Evolutionary conservation across 2,113 vertebrate species (phyloP), one percentile per base, ranked within the genome.

Genomic region (Plotosus lineatus): DNA sequence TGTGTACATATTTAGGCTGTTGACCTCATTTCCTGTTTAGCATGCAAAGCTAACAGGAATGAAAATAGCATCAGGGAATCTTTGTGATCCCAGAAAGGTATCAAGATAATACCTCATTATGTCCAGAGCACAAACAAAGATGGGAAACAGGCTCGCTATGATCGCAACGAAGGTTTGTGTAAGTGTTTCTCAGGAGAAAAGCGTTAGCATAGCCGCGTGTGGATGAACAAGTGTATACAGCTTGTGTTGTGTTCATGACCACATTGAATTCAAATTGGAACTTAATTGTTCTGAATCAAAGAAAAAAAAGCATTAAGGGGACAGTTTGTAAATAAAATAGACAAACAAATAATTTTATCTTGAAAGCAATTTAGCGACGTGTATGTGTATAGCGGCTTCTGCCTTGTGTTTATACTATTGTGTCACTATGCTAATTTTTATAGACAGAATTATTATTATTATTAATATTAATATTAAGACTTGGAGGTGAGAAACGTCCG

Each of bases 11-110:
- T 51, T 51, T 60, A 31, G 63, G 36, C 63, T 31, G 56, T 38
- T 63, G 48, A 76, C 50, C 50, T 79, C 44, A 48, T 23, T 76
- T 79, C 63, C 48, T 78, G 28, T 68, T 66, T 10, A 78, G 46
- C 48, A 74, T 74, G 71, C 78, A 69, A 46, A n/a, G 51, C 78
- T 56, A 69, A 55, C 33, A 79, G 50, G 63, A 79, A 66, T 48
- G 58, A 51, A 44, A 69, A 71, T 40, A 51, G 65, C 44, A 36
- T 44, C 31, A n/a, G 26, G n/a, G 68, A 72, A 53, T 11, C 12
- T 21, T 50, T 61, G 40, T 26, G 21, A 28, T 42, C 8, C 12
- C 23, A 58, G 17, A 74, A 46, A 17, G 40, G 65, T 15, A 44
- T 14, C 65, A 48, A 21, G 33, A 50, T 26, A 33, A 72, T 7